These are phyloP conservation scores for Bathynomus jamesi DNA, from an alignment of 1,140 invertebrate species.

Conservation along the genomic window DNA sequence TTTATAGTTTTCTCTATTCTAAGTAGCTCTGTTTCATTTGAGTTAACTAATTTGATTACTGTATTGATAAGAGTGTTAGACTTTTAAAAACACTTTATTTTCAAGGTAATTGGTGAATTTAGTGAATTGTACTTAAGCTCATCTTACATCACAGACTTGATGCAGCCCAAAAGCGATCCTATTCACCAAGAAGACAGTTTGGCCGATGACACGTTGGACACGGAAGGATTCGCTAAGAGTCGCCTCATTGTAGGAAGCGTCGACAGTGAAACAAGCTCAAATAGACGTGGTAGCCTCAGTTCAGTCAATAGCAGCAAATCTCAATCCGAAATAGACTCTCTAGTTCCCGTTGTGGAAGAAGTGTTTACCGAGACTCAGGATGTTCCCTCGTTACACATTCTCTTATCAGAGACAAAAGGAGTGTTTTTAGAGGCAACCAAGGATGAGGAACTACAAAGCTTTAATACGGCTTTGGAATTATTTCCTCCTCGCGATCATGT, in stretches of 20 bases:
- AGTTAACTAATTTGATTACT: too few species aligned
- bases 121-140: too few species aligned
- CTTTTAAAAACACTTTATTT: too few species aligned
- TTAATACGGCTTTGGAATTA: not conserved
- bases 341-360: not conserved
- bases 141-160: too few species aligned
- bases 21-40: too few species aligned
- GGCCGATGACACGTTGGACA: not conserved
- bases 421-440: too few species aligned
- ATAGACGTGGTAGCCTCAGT: not conserved
- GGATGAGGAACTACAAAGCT: not conserved
- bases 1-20: too few species aligned
- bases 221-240: not conserved
- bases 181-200: not conserved
- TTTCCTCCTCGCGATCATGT: not conserved
- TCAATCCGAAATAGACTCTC: not conserved
- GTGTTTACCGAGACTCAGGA: not conserved
- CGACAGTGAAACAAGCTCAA: not conserved
- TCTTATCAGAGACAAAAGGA: not conserved
- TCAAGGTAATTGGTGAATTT: too few species aligned
- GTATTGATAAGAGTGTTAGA: too few species aligned
- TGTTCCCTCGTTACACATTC: not conserved
- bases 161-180: not conserved
- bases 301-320: not conserved
- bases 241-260: not conserved